Base-by-base conservation (phyloP, 2,797 vertebrate species). In the Ceryle rudis region DNA sequence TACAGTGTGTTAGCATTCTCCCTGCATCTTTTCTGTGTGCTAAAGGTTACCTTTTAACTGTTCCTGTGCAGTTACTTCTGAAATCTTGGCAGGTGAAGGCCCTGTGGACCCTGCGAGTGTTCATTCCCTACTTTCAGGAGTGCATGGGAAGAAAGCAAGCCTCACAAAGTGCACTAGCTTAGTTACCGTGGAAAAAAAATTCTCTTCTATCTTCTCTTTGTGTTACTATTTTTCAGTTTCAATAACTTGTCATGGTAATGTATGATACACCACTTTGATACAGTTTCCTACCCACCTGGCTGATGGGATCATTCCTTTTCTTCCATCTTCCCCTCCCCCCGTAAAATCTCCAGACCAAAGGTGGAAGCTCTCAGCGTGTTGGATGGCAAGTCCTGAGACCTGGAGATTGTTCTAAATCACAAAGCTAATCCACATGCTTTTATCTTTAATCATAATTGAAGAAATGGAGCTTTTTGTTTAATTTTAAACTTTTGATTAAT, bases 371-470 rank as follows among this genome's bases (percentile, higher is more conserved):
- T 86, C 39, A 19, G 19, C 54, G 8, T 93, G 31, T 46, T 93
- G 52, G 49, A 28, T 88, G 33, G 22, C 79, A 70, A n/a, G 22
- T 81, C 78, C n/a, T 58, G 47, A 89, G 58, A 94, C n/a, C 22
- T 82, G 64, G 65, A 20, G 14, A 25, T 55, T 62, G 44, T 93
- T 46, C 42, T 69, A 44, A 73, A 52, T 29, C 52, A 29, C 19
- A 77, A 84, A 74, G 35, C 52, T 81, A 55, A 79, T 83, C 25
- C 41, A 6, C 26, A 88, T 66, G 39, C 74, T 90, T 88, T 95
- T 44, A 55, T 77, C 66, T 90, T 90, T 86, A 90, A 60, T 92
- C n/a, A 4, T 88, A 78, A 57, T 26, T 65, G 86, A 95, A 93
- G 51, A 73, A 74, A 70, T 92, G 8, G n/a, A 86, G 46, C 23